A percentile compares a stretch with the other conserved stretches of the same genome.
phyloP scores from a whole-genome alignment of 2,113 vertebrate genomes.

The Fregetta grallaria region DNA sequence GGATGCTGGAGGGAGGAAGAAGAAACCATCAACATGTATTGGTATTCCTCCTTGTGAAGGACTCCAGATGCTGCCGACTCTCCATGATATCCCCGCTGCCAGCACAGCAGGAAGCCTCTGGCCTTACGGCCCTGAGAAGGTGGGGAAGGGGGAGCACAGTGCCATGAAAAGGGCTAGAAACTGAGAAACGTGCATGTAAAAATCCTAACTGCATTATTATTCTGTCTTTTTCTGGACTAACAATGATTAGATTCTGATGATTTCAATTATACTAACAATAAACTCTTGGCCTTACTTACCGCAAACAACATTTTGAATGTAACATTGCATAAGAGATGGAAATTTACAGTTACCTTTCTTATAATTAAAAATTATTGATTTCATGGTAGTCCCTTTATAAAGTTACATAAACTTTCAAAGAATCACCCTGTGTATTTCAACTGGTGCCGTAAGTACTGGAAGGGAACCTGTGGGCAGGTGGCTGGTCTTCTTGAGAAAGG shows the following conservation, averaged over 20 bases:
- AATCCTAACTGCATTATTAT: background rate
- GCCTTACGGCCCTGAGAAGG: too few species aligned
- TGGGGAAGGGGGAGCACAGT: background rate
- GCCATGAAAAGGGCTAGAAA: background rate
- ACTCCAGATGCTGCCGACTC: background rate
- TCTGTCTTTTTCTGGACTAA: background rate
- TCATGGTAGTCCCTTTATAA: background rate
- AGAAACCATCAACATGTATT: background rate
- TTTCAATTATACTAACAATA: background rate
- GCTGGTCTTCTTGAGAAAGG: background rate
- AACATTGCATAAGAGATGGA: background rate
- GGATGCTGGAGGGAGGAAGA: background rate
- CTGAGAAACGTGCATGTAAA: rapidly evolving
- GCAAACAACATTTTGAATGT: background rate
- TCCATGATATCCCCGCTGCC: rapidly evolving
- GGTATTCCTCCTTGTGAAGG: background rate
- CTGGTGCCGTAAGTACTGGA: background rate
- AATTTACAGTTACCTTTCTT: background rate
- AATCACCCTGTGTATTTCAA: background rate
- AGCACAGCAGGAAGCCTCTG: background rate
- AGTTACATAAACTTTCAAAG: background rate
- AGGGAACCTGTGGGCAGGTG: background rate
- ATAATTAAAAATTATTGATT: background rate
- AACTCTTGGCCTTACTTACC: background rate
- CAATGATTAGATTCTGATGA: background rate